Evolutionary conservation across 1,140 invertebrate genomes (phyloP), one percentile per base, ranked within the genome.

Genomic region (Drosophila murphyi): DNA sequence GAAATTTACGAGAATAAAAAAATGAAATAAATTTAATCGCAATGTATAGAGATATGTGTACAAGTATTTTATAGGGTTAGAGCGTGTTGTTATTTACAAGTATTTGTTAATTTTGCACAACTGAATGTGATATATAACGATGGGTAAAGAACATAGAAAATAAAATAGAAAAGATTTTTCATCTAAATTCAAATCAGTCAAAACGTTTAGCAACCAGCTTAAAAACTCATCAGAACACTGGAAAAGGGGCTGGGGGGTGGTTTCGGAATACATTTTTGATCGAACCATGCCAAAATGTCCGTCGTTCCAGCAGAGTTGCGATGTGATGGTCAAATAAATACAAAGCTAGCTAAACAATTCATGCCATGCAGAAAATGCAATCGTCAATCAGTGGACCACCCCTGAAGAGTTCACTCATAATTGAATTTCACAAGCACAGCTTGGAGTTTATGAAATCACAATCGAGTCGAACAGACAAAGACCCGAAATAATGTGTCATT

Each of bases 171-270:
- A 43, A 31, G 64, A 72, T 71, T 69, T 87, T 82, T 70, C 76
- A 88, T 88, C 83, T 88, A 88, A 88, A 88, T 88, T 88, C 85
- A 89, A 88, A 88, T 88, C 83, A 82, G 56, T 59, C 73, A 74
- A 88, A 88, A 68, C 83, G 80, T 88, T 88, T 88, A 89, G 89
- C 89, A 88, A 88, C 80, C 67, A 80, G 82, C 89, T 88, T 88
- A 83, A 83, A 88, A 88, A 88, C 82, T 87, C 82, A 87, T 86
- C 71, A 68, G 64, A 52, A 71, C 60, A 74, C 67, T 72, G 4
- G 39, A 47, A 41, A 52, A 35, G 55, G 45, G 35, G 32, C 43
- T 43, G 41, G 10, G 28, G 32, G 41, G 10, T 5, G 7, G 7
- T 10, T 29, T 34, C 32, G 47, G 5, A 20, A 67, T 69, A 57